Evolutionary conservation across 2,113 vertebrate species (phyloP), one percentile per base, ranked within the genome.

Genomic region (Prinia subflava): DNA sequence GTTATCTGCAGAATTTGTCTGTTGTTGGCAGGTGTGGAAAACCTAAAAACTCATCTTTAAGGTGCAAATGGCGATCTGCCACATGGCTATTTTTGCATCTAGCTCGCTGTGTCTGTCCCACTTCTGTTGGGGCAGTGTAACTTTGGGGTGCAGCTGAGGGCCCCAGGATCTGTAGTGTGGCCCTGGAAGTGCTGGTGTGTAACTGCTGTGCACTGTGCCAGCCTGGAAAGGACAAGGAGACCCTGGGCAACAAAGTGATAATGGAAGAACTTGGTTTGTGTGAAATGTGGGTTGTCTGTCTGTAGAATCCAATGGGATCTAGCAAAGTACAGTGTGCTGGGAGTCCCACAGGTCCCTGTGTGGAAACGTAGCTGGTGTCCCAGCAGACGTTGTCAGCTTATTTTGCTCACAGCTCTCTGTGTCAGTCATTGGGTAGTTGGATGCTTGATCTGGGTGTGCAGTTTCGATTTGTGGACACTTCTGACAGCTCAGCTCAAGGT

Each of bases 281-380:
- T 71, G 39, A 5, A 6, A 1, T 10, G 31, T 28, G 68, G 27
- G 6, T 68, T 80, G 41, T 31, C 19, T 71, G 0, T 44, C 35
- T 41, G 67, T 62, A 28, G 35, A 33, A 42, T 11, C 5, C 0
- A 1, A 0, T 35, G 46, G 52, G 68, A 21, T 57, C 20, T 64
- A 59, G 31, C 18, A 21, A n/a, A 27, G 20, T 8, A 8, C 0
- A 0, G 18, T 13, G 57, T 46, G 1, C 59, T 49, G 35, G 0
- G 23, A 49, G 52, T 63, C 30, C 30, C 37, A 3, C 64, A 28
- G 42, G 60, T 80, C 60, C 31, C 41, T 25, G 22, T 24, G 59
- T 85, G 39, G 37, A 60, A 42, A 24, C 0, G 2, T 16, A 47
- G 37, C 67, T 4, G 1, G 18, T 83, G 55, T 76, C 50, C 31